Evolutionary conservation across 2,888 invertebrate species (phyloP).

Genomic region (Agrotis puta): DNA sequence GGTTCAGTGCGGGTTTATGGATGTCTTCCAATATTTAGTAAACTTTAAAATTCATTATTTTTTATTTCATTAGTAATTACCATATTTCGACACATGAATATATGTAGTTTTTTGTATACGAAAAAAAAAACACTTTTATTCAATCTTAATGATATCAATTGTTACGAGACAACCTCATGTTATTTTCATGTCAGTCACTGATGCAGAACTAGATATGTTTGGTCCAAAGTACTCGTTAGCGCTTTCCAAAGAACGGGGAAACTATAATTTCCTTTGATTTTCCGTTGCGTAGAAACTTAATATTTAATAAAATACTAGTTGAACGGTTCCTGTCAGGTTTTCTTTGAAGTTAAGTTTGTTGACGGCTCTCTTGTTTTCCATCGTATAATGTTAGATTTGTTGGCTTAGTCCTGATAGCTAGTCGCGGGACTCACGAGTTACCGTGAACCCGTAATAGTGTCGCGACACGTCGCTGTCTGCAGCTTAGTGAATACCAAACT

Average conservation of each 20-base stretch:
- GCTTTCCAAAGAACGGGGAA: constrained; percentile 14
- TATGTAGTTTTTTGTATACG: too few relatives aligned
- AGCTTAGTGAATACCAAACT: too few relatives aligned
- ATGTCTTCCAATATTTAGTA: too few relatives aligned
- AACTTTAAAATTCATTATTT: too few relatives aligned
- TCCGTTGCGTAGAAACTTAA: constrained; percentile 36
- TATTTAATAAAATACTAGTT: constrained; percentile 13
- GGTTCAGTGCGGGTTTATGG: too few relatives aligned
- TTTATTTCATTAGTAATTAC: too few relatives aligned
- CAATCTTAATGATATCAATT: neutral
- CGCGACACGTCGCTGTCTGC: too few relatives aligned
- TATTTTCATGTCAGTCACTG: neutral
- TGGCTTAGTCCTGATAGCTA: neutral
- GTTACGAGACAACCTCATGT: neutral
- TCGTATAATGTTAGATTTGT: constrained; percentile 1
- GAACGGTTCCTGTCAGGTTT: constrained; percentile 14
- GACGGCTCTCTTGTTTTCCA: constrained; percentile 17
- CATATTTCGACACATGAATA: too few relatives aligned
- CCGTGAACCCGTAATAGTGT: too few relatives aligned
- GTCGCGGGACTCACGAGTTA: too few relatives aligned
- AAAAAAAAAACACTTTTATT: too few relatives aligned
- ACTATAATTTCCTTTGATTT: constrained; percentile 6
- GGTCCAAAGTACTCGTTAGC: neutral
- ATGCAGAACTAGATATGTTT: neutral
- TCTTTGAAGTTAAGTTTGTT: constrained; percentile 9